These are phyloP conservation scores for Promerops cafer DNA, from an alignment of 2,113 vertebrate genomes.

Conservation along the genomic window DNA sequence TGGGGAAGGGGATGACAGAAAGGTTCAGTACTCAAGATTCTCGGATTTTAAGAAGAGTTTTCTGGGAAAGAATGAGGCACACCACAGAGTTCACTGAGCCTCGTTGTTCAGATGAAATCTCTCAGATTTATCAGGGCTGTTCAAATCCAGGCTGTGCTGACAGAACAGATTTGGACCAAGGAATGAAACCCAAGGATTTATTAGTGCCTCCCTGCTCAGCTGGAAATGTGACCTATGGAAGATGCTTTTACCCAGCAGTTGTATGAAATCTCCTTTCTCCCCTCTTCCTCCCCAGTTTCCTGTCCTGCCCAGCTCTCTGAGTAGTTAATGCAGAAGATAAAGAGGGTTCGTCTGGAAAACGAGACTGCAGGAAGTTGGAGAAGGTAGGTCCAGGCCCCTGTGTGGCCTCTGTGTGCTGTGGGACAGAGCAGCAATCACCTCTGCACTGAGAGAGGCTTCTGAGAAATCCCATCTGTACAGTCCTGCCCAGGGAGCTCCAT, in stretches of 20 bases:
- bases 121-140: not conserved
- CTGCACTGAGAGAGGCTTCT: not conserved
- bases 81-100: not conserved
- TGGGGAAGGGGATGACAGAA: not conserved
- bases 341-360: constrained; percentile 89
- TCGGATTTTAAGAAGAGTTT: not conserved
- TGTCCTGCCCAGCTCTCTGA: constrained; percentile 74
- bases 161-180: not conserved
- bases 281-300: constrained; percentile 70
- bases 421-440: not conserved
- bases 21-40: not conserved
- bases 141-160: not conserved
- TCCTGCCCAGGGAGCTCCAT: not conserved
- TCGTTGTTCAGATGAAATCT: not conserved
- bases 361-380: constrained; percentile 79
- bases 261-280: not conserved
- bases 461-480: not conserved
- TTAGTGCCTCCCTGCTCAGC: not conserved
- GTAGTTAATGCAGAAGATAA: constrained; percentile 92
- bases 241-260: not conserved
- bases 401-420: not conserved
- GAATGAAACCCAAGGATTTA: not conserved
- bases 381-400: constrained; percentile 72
- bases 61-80: not conserved
- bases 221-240: not conserved